Conservation (phyloP, 2,797 vertebrate species). For the Salmo trutta region DNA sequence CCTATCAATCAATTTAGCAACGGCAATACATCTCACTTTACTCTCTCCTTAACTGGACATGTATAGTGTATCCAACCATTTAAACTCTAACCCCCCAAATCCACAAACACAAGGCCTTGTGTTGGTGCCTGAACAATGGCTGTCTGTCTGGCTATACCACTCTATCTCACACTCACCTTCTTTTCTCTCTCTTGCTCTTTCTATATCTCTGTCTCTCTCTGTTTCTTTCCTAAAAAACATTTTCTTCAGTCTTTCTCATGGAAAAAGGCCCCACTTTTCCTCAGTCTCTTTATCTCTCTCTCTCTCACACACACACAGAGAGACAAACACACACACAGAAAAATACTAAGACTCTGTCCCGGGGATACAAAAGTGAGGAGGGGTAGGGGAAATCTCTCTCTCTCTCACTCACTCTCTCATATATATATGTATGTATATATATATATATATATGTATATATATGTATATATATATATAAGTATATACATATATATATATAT, state of each 20-base stretch:
- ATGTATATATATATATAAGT: no score
- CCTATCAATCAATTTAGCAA: background rate
- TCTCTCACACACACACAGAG: background rate
- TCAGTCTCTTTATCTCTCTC: background rate
- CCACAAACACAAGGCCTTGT: background rate
- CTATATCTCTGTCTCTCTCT: background rate
- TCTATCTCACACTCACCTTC: background rate
- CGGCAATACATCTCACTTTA: background rate
- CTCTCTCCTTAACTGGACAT: background rate
- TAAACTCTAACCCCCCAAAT: background rate
- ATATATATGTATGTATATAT: no score
- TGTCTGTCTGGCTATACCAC: background rate
- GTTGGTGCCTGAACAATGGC: background rate
- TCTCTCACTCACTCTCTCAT: constrained; percentile 17
- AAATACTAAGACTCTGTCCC: background rate
- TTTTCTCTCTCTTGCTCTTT: background rate
- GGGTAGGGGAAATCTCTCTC: constrained; percentile 27
- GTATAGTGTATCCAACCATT: background rate
- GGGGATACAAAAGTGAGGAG: constrained; percentile 10
- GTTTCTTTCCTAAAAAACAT: background rate
- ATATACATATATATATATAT: no score
- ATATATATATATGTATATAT: no score
- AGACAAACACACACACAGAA: background rate
- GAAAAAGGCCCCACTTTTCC: background rate
- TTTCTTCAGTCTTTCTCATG: background rate